Conservation (phyloP, 1,140 invertebrate species). For the Drosophila watanabei region DNA sequence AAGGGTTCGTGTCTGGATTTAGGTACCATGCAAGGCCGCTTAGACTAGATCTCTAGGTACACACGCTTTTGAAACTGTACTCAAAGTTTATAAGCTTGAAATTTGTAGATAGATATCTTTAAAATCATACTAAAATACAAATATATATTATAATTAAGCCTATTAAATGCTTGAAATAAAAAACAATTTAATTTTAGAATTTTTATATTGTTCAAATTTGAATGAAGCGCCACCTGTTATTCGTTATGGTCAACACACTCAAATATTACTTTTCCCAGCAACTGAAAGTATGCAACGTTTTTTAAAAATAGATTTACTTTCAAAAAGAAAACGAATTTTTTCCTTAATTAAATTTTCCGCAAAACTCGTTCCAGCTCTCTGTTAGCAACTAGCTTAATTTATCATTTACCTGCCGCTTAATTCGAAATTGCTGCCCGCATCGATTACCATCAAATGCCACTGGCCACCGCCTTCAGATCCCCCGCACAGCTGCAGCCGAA, state of each 20-base stretch:
- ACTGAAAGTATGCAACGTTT: constrained; percentile 10
- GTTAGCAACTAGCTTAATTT: constrained; percentile 8
- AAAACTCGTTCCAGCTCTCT: neutral
- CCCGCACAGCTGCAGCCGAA: constrained; percentile 1
- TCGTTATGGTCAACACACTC: neutral
- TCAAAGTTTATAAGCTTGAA: too few species aligned
- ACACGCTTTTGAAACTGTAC: neutral
- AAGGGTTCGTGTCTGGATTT: neutral
- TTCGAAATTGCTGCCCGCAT: constrained; percentile 13
- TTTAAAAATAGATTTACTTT: too few species aligned
- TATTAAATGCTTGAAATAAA: neutral
- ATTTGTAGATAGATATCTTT: too few species aligned
- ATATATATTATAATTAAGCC: too few species aligned
- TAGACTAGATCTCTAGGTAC: neutral
- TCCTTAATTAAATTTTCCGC: neutral
- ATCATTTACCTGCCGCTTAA: constrained; percentile 25
- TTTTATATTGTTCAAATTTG: neutral
- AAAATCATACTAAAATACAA: too few species aligned
- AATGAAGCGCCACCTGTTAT: neutral
- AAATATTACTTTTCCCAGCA: accelerated
- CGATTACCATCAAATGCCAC: constrained; percentile 17
- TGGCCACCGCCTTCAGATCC: neutral
- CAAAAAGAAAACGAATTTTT: neutral
- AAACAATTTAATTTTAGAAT: too few species aligned
- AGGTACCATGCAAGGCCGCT: neutral